Conservation (phyloP, 2,113 vertebrate species). For the Boulengeromyrus knoepffleri region DNA sequence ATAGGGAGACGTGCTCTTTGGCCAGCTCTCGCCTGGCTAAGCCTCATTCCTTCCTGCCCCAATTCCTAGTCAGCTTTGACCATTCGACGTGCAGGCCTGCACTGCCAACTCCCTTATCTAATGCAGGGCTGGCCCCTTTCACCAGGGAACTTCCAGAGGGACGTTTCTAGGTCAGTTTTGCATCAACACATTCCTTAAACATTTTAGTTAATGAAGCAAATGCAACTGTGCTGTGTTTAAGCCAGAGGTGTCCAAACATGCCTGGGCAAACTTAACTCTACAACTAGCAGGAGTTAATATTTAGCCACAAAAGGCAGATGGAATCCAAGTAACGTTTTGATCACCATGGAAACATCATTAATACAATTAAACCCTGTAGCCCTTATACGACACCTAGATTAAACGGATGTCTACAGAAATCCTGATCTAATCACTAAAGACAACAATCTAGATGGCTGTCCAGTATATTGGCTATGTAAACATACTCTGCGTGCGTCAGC, state of each 20-base stretch:
- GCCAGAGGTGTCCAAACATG: background rate
- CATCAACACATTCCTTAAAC: background rate
- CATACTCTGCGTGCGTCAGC: background rate
- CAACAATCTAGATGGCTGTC: background rate
- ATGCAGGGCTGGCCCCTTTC: background rate
- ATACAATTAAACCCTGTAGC: background rate
- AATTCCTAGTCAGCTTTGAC: constrained; percentile 16
- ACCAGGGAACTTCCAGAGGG: background rate
- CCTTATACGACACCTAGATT: background rate
- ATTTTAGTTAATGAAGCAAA: background rate
- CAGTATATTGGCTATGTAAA: background rate
- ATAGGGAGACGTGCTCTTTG: constrained; percentile 17
- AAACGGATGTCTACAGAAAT: background rate
- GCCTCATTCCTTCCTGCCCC: constrained; percentile 22
- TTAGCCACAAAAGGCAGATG: background rate
- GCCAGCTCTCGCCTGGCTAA: constrained; percentile 22
- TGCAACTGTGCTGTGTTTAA: background rate
- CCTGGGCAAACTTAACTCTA: background rate
- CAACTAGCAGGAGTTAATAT: background rate
- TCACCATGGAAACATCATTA: background rate
- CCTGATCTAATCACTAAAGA: background rate
- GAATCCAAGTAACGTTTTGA: background rate
- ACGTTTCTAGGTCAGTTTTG: background rate
- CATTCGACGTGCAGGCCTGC: constrained; percentile 10
- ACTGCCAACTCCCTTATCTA: background rate